Percentiles rank a stretch among this genome's conserved stretches.
Conservation (phyloP, 64 coral and sea anemone species). For the Cladopsammia gracilis region DNA sequence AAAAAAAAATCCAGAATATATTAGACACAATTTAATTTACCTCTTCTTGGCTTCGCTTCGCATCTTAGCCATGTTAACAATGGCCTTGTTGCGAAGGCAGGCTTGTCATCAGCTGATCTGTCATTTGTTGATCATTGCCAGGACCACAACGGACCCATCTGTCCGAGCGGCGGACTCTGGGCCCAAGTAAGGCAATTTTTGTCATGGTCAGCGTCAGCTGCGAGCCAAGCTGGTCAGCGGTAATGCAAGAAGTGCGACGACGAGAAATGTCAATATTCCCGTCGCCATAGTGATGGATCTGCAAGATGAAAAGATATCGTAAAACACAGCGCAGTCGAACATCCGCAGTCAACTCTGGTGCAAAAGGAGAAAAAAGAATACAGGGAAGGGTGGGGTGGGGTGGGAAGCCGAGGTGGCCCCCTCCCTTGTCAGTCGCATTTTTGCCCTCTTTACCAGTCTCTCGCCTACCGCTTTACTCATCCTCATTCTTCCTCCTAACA, state of each 20-base stretch:
- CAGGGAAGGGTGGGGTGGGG: no score
- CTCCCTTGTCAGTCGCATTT: no score
- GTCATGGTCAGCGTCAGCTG: slow-evolving; percentile 31
- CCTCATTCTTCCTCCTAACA: no score
- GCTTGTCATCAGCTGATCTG: slow-evolving; percentile 2
- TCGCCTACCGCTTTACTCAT: no score
- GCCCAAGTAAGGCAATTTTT: slow-evolving; percentile 2
- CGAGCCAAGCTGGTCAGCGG: not conserved
- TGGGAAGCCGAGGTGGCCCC: no score
- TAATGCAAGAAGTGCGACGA: slow-evolving; percentile 20
- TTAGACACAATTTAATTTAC: no score
- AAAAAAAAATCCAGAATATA: no score
- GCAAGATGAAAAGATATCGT: not conserved
- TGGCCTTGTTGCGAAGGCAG: not conserved
- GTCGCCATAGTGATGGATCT: not conserved
- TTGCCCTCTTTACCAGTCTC: no score
- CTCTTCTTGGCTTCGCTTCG: not conserved
- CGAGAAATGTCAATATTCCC: slow-evolving; percentile 4
- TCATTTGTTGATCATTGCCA: slow-evolving; percentile 15
- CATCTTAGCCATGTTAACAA: slow-evolving; percentile 23
- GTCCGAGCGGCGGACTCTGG: not conserved
- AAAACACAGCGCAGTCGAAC: no score
- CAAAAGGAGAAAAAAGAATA: no score
- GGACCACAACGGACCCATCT: slow-evolving; percentile 28
- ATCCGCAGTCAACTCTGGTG: no score